A percentile compares a stretch with the other conserved stretches of the same genome.
These are phyloP conservation scores for Apis florea DNA, from an alignment of 1,140 invertebrate species.

Conservation along the genomic window DNA sequence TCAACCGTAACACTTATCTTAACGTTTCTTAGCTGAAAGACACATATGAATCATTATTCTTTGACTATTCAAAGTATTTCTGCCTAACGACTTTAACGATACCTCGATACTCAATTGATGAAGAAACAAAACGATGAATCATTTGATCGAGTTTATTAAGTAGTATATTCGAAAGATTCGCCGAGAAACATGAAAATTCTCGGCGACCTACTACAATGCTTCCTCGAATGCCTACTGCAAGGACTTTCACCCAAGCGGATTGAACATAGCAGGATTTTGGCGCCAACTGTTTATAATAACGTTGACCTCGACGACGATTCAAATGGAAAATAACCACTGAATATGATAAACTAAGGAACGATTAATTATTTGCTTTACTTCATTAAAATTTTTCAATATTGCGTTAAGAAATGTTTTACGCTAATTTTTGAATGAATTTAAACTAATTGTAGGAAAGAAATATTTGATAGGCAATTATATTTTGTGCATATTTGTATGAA, in stretches of 20 bases:
- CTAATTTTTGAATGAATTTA: background rate
- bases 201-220: background rate
- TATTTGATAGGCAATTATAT: constrained; percentile 44
- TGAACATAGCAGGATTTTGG: constrained; percentile 41
- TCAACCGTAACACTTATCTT: constrained; percentile 49
- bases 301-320: background rate
- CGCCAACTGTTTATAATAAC: constrained; percentile 17
- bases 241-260: constrained; percentile 50
- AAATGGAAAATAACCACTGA: background rate
- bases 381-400: background rate
- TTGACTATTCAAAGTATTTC: background rate
- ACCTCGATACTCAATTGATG: no score
- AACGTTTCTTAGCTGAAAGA: constrained; percentile 34
- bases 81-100: background rate
- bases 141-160: background rate
- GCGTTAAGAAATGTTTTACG: background rate
- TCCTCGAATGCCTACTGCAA: constrained; percentile 13
- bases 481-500: constrained; percentile 44
- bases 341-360: background rate
- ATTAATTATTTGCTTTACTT: background rate
- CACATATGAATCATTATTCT: constrained; percentile 1
- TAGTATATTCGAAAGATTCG: background rate
- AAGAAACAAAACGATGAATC: background rate
- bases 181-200: background rate
- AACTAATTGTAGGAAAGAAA: no score